Conservation (phyloP, 2,113 vertebrate species). For the Chloropsis hardwickii region DNA sequence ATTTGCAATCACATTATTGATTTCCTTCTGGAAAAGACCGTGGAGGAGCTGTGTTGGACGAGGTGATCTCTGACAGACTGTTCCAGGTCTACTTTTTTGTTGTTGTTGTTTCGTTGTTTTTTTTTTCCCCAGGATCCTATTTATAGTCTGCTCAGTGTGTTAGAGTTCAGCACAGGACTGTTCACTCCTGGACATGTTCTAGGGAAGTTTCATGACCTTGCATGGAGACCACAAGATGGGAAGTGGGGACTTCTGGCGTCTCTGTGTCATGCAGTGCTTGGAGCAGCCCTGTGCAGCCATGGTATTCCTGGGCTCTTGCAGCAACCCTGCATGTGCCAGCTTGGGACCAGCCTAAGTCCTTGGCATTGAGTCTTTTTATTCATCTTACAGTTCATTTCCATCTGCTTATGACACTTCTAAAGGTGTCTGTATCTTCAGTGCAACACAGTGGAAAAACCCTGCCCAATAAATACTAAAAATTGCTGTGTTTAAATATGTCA, state of each 20-base stretch:
- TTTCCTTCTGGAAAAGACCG: background rate
- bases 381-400: background rate
- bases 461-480: background rate
- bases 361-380: background rate
- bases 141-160: background rate
- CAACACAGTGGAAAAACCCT: background rate
- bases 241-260: background rate
- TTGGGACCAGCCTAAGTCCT: background rate
- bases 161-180: background rate
- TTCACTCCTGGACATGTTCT: background rate
- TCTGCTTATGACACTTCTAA: background rate
- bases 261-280: background rate
- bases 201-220: background rate
- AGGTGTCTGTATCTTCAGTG: accelerated
- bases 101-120: background rate
- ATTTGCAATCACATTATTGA: background rate
- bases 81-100: background rate
- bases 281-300: background rate
- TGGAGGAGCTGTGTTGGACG: background rate
- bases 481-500: background rate
- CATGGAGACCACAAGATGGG: background rate
- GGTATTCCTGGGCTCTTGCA: accelerated
- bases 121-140: background rate
- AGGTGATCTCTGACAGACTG: background rate
- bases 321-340: background rate